Evolutionary conservation across 1,140 invertebrate genomes (phyloP), one percentile per base, ranked within the genome.

Genomic region (Microplitis demolitor): DNA sequence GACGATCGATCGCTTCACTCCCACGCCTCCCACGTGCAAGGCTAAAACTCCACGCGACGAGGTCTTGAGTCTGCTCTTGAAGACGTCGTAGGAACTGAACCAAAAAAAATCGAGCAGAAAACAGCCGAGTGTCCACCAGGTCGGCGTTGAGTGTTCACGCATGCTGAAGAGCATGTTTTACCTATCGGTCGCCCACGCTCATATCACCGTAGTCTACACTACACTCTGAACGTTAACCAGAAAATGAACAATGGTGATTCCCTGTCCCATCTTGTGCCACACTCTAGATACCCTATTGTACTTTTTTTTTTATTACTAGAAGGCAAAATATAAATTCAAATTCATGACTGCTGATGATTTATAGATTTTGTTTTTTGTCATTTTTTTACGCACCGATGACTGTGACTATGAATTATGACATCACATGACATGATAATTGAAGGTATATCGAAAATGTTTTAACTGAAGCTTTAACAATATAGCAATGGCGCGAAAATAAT

Each of bases 151-250:
- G 58, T 24, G 77, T 75, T 70, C 54, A 69, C 75, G 71, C 77
- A 78, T 73, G 75, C 77, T 69, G 73, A 77, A 75, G 73, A 78
- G 73, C 77, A 75, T 79, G 78, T 78, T 64, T 72, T 73, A 76
- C 78, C 77, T 79, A 79, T 79, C 78, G 77, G 66, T 69, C 78
- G 77, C 78, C 77, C 75, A 76, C 78, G 72, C 70, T 64, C 72
- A 72, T 61, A 61, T 69, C 51, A 73, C 68, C 68, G 45, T 71
- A 76, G 74, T 66, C 64, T 16, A 60, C 14, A 16, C 16, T 31
- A 31, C 5, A 14, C 14, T 14, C n/a, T 24, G 24, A 24, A 24
- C 24, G 24, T 24, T 24, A 61, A 61, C 14, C 14, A 37, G 45
- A 37, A 64, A 37, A 37, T 14, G 35, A 64, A 64, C 62, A 64